phyloP scores from a whole-genome alignment of 2,888 invertebrate genomes.

The Micropterix aruncella region DNA sequence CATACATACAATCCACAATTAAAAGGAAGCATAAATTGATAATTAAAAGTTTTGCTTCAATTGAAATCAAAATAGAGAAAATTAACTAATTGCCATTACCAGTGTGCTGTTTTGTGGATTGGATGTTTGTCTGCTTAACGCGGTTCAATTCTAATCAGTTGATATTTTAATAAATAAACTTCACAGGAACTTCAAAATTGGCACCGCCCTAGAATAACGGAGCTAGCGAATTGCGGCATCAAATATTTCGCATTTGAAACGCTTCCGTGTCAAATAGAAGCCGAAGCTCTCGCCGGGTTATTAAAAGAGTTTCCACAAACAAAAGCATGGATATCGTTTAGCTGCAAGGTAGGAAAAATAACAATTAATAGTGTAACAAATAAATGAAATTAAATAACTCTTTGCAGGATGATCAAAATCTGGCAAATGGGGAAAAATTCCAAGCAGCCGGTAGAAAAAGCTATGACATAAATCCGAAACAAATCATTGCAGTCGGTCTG shows the following conservation, averaged over 20 bases:
- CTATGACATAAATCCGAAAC: slow-evolving; percentile 34
- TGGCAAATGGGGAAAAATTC: slow-evolving; percentile 56
- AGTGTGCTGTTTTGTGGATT: background rate
- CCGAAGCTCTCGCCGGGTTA: slow-evolving; percentile 50
- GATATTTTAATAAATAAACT: background rate
- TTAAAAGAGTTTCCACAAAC: slow-evolving; percentile 50
- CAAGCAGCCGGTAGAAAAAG: slow-evolving; percentile 41
- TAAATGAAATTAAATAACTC: background rate
- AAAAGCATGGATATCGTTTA: slow-evolving; percentile 66
- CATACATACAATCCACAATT: too few species aligned
- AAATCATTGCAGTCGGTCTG: slow-evolving; percentile 62
- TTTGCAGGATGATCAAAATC: slow-evolving; percentile 41
- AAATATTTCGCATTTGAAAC: slow-evolving; percentile 71
- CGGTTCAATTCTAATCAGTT: background rate
- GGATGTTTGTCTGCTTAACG: background rate
- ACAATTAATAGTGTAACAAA: slow-evolving; percentile 1
- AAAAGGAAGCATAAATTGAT: too few species aligned
- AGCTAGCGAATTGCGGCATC: slow-evolving; percentile 52
- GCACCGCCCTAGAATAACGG: slow-evolving; percentile 58
- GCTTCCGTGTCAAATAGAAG: slow-evolving; percentile 60
- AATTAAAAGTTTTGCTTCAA: too few species aligned
- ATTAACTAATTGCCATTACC: background rate
- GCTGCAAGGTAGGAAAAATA: slow-evolving; percentile 43
- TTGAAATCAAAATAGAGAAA: background rate
- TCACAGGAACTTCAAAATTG: slow-evolving; percentile 42